Conservation (phyloP, 1,140 invertebrate species). For the Ceratosolen solmsi region DNA sequence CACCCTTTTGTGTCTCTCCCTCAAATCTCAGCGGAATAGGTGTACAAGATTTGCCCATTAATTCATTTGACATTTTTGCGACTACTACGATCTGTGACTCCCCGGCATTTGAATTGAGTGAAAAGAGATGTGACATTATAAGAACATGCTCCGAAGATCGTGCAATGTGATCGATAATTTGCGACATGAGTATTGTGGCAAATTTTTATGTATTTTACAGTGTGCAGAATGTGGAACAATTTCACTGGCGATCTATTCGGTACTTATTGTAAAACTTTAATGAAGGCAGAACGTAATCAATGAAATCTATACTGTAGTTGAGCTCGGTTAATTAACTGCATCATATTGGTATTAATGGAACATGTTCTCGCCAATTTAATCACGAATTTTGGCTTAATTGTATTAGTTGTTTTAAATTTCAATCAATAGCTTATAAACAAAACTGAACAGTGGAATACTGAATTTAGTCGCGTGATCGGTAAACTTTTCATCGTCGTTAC, state of each 20-base stretch:
- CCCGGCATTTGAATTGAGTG: neutral
- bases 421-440: too few species aligned
- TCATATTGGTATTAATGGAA: too few species aligned
- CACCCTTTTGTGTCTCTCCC: slow-evolving; percentile 51
- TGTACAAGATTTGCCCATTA: slow-evolving; percentile 55
- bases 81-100: slow-evolving; percentile 22
- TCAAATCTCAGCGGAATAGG: slow-evolving; percentile 51
- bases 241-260: neutral
- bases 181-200: neutral
- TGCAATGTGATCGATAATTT: neutral
- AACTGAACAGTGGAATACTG: too few species aligned
- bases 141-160: neutral
- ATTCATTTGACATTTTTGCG: slow-evolving; percentile 46
- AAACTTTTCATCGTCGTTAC: too few species aligned
- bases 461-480: too few species aligned
- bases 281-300: neutral
- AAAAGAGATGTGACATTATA: neutral
- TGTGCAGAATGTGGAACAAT: neutral
- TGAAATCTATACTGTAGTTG: neutral
- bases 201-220: neutral
- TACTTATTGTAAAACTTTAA: neutral
- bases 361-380: too few species aligned
- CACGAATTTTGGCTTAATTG: too few species aligned
- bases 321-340: too few species aligned
- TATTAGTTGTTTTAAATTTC: too few species aligned